phyloP scores from a whole-genome alignment of 2,113 vertebrate species.

The Osmerus mordax region DNA sequence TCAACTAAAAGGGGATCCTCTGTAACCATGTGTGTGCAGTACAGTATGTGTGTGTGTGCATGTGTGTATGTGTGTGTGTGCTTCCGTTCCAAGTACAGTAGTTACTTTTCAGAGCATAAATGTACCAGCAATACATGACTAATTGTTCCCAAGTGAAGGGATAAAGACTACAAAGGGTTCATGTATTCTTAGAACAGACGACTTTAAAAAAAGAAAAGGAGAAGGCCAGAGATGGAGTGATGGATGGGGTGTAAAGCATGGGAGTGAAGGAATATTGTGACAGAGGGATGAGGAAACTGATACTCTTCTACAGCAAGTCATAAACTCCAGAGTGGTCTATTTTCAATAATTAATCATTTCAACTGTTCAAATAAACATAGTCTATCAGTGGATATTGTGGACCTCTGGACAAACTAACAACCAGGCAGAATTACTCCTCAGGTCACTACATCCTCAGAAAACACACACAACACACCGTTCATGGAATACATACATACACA shows the following conservation, averaged over 20 bases:
- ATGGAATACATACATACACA: not conserved
- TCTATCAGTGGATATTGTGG: conserved; percentile 19
- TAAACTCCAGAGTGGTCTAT: not conserved
- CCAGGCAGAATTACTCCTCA: conserved; percentile 8
- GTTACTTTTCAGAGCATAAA: not conserved
- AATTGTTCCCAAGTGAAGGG: no score
- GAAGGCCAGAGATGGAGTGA: not conserved
- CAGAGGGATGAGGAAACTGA: not conserved
- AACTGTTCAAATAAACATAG: conserved; percentile 17
- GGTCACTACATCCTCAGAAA: conserved; percentile 18
- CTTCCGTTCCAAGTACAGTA: conserved; percentile 9
- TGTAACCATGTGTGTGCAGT: not conserved
- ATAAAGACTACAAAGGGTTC: no score
- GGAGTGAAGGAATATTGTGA: not conserved
- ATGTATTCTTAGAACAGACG: not conserved
- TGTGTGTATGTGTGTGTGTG: conserved; percentile 7
- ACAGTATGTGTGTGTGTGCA: conserved; percentile 6
- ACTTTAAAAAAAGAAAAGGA: not conserved
- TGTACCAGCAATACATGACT: conserved; percentile 1
- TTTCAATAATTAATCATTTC: conserved; percentile 4
- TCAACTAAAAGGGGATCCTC: not conserved
- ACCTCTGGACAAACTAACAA: conserved; percentile 35
- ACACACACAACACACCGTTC: not conserved
- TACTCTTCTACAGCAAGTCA: not conserved
- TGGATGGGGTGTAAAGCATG: not conserved